phyloP scores from a whole-genome alignment of 1,140 invertebrate genomes.

The Philopotamus ludificatus region DNA sequence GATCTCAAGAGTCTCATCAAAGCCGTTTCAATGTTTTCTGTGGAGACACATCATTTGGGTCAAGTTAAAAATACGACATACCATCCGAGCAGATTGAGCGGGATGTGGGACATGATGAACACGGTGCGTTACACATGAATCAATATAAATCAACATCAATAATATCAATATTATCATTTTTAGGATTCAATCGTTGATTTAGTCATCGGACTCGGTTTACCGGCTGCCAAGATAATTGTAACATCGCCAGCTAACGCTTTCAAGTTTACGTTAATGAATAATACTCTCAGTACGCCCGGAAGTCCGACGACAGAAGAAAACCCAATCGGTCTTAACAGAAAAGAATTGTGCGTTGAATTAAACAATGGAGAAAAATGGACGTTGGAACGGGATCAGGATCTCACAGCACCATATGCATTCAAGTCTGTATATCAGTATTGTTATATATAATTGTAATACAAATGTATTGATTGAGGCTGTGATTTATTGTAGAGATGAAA shows the following conservation, averaged over 20 bases:
- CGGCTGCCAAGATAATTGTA: constrained; percentile 67
- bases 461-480: constrained; percentile 2
- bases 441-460: background rate
- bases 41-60: constrained; percentile 70
- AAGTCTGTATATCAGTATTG: constrained; percentile 45
- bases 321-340: constrained; percentile 59
- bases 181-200: constrained; percentile 78
- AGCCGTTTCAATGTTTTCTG: constrained; percentile 64
- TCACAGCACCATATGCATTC: constrained; percentile 76
- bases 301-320: constrained; percentile 60
- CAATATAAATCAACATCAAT: background rate
- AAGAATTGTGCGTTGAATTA: constrained; percentile 65
- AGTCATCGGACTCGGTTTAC: constrained; percentile 67
- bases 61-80: constrained; percentile 66
- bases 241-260: constrained; percentile 68
- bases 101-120: constrained; percentile 75
- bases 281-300: constrained; percentile 66
- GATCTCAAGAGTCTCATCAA: constrained; percentile 65
- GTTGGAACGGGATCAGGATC: constrained; percentile 74
- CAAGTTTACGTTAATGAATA: constrained; percentile 65
- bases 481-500: constrained; percentile 54
- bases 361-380: constrained; percentile 66
- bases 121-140: constrained; percentile 57
- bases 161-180: constrained; percentile 23
- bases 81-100: constrained; percentile 74